phyloP scores from a whole-genome alignment of 2,797 vertebrate genomes.

The Artibeus jamaicensis region DNA sequence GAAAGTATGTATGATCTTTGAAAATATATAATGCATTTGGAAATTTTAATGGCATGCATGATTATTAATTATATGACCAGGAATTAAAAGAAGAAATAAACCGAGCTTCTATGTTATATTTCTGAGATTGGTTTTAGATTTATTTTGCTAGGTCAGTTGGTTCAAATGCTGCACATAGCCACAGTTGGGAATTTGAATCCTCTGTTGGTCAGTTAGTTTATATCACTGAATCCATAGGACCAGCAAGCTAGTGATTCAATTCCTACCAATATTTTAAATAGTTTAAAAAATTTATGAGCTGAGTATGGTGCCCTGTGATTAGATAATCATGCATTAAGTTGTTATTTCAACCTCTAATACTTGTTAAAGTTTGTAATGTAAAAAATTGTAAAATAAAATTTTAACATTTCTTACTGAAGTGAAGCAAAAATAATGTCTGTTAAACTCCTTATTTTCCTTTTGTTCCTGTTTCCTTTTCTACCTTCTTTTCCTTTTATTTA shows the following conservation, averaged over 20 bases:
- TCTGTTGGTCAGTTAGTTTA: not conserved
- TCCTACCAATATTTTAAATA: not conserved
- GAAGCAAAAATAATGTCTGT: not conserved
- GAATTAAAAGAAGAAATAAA: slow-evolving; percentile 7
- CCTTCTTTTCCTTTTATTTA: not conserved
- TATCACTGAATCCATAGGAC: not conserved
- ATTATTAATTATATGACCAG: not conserved
- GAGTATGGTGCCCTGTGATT: not conserved
- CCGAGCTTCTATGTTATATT: not conserved
- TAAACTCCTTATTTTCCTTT: not conserved
- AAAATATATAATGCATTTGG: not conserved
- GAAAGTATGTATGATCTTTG: not conserved
- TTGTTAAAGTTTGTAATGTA: not conserved
- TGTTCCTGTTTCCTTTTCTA: not conserved
- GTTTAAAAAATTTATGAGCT: not conserved
- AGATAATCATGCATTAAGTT: not conserved
- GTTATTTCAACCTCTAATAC: not conserved
- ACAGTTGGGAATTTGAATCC: not conserved
- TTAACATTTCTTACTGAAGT: not conserved
- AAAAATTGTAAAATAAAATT: not conserved
- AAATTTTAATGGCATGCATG: not conserved
- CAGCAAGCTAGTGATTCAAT: not conserved
- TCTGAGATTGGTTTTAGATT: not conserved
- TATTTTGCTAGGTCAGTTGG: not conserved
- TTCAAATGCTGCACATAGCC: not conserved